Conservation (phyloP, 2,888 invertebrate species). For the Hololepta plana region DNA sequence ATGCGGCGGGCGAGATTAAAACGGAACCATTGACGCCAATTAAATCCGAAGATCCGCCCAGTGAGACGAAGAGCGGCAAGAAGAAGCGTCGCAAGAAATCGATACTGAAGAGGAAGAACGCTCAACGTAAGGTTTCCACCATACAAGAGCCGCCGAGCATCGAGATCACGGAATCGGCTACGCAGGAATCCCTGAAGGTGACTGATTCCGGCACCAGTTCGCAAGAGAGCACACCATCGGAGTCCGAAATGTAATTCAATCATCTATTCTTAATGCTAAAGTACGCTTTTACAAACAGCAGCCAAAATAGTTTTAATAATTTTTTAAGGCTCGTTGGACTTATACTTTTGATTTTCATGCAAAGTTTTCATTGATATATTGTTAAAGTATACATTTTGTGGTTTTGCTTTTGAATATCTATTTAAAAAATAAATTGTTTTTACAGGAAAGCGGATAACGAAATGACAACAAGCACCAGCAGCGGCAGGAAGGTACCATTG, state of each 20-base stretch:
- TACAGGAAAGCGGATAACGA: slow-evolving; percentile 10
- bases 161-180: slow-evolving; percentile 28
- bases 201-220: slow-evolving; percentile 25
- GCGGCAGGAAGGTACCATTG: slow-evolving; percentile 20
- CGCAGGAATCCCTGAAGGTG: slow-evolving; percentile 14
- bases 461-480: slow-evolving; percentile 7
- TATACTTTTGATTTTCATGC: too few relatives aligned
- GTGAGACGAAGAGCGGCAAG: slow-evolving; percentile 46
- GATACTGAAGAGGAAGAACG: slow-evolving; percentile 62
- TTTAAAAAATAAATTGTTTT: slow-evolving; percentile 1
- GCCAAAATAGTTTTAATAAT: too few relatives aligned
- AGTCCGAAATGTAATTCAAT: slow-evolving; percentile 5
- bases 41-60: slow-evolving; percentile 9
- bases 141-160: slow-evolving; percentile 34
- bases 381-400: not conserved
- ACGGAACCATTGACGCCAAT: too few relatives aligned
- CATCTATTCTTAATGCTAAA: not conserved
- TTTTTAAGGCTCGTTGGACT: too few relatives aligned
- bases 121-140: slow-evolving; percentile 50
- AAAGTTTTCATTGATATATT: too few relatives aligned
- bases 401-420: slow-evolving; percentile 1
- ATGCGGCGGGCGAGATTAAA: too few relatives aligned
- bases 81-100: slow-evolving; percentile 64
- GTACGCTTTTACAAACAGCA: too few relatives aligned
- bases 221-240: slow-evolving; percentile 16